A percentile compares a stretch with the other conserved stretches of the same genome.
phyloP scores from a whole-genome alignment of 2,113 vertebrate genomes.

The Barbus barbus region DNA sequence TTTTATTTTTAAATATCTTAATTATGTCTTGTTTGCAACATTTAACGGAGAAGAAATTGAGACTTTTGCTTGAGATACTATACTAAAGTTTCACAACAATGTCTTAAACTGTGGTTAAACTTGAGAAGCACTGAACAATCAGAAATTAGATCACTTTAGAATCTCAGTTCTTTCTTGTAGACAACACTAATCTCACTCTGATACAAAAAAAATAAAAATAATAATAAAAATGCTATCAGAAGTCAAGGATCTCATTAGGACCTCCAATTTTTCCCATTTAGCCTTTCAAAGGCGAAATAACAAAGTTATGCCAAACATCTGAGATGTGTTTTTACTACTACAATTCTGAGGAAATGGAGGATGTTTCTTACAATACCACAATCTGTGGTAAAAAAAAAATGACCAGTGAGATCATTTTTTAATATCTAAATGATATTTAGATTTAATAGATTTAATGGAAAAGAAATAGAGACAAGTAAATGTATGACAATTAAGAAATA shows the following conservation, averaged over 20 bases:
- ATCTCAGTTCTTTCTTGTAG: too few relatives aligned
- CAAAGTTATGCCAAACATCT: not conserved
- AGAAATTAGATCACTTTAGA: not conserved
- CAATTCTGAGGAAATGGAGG: not conserved
- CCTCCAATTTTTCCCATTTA: too few relatives aligned
- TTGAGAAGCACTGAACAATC: not conserved
- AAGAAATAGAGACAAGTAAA: too few relatives aligned
- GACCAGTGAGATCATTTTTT: not conserved
- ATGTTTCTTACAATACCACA: not conserved
- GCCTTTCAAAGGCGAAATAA: too few relatives aligned
- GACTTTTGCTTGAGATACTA: not conserved
- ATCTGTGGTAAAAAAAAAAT: not conserved
- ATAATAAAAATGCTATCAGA: too few relatives aligned
- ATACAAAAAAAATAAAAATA: too few relatives aligned
- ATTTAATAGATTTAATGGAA: too few relatives aligned
- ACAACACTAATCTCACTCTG: too few relatives aligned
- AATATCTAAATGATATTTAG: not conserved
- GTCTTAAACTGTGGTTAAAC: too few relatives aligned
- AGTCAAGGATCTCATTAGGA: too few relatives aligned
- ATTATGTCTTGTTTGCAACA: not conserved
- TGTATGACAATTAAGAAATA: too few relatives aligned
- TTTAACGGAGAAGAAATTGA: not conserved
- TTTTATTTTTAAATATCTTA: not conserved
- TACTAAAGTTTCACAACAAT: not conserved
- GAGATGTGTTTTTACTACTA: too few relatives aligned